These are phyloP conservation scores for Pelobates fuscus DNA, from an alignment of 2,113 vertebrate genomes.

Conservation along the genomic window DNA sequence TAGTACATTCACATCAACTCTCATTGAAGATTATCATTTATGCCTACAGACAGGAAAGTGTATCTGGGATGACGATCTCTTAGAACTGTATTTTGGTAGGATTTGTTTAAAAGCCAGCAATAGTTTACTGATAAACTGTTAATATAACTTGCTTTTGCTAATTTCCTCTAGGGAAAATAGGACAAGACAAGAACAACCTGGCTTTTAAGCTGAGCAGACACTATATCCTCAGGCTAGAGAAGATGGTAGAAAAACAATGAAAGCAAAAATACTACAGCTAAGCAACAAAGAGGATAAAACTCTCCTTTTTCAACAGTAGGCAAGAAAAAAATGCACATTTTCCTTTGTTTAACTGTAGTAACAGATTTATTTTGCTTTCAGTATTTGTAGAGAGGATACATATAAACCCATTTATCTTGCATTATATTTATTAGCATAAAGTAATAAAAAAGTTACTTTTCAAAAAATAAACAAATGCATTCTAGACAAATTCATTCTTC, in stretches of 20 bases:
- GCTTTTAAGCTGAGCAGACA: constrained; percentile 34
- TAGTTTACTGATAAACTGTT: constrained; percentile 44
- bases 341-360: background rate
- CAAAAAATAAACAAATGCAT: too few species aligned
- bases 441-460: too few species aligned
- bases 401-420: background rate
- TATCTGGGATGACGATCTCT: constrained; percentile 37
- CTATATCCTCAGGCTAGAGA: constrained; percentile 34
- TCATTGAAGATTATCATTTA: constrained; percentile 40
- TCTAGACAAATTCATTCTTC: too few species aligned
- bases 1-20: constrained; percentile 34
- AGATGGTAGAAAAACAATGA: constrained; percentile 21
- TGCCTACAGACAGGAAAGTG: constrained; percentile 44
- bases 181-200: constrained; percentile 48
- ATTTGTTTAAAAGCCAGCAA: constrained; percentile 42
- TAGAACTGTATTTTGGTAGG: constrained; percentile 39
- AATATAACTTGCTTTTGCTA: constrained; percentile 47
- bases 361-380: background rate
- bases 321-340: background rate
- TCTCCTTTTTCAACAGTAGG: background rate
- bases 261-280: constrained; percentile 5
- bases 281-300: background rate
- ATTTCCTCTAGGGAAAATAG: constrained; percentile 42
- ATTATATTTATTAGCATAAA: too few species aligned
- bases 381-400: background rate